Evolutionary conservation across 1,140 invertebrate genomes (phyloP), one percentile per base, ranked within the genome.

Genomic region (Papilio xuthus): DNA sequence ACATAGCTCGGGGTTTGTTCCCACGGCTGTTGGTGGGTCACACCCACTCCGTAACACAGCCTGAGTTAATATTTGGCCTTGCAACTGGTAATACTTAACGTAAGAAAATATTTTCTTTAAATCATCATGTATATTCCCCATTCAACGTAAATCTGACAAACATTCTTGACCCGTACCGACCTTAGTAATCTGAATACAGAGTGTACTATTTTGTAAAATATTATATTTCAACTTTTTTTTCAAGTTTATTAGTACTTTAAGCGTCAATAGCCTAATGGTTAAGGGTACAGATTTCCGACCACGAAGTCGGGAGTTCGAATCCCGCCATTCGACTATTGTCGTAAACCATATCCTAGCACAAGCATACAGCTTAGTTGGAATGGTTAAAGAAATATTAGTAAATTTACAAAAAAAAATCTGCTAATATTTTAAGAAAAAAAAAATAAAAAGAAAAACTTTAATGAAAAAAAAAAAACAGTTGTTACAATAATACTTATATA

Each of bases 51-150:
- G 60, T 67, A 28, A 67, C 26, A 23, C 60, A 67, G 60, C 60
- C 60, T 67, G 60, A 15, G 60, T 67, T 67, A 67, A 67, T 67
- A 67, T 67, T 67, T 67, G 60, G 26, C 8, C 23, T 28, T 67
- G 26, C 13, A 28, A 28, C 60, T 60, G 20, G 20, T 26, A 28
- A 67, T 67, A 28, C 60, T 67, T 67, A 67, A 67, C 23, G 26
- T 56, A 56, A 28, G 60, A 67, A 32, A 67, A 67, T 67, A 67
- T 67, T 6, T 67, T 28, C 26, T 32, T 28, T 3, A 67, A 67
- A 67, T 67, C 10, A 60, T 60, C 60, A 28, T 28, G 56, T 50
- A 50, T 50, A 4, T 50, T 50, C 4, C 47, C 56, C 12, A 60
- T 60, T 60, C 26, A 32, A 15, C 9, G 23, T 28, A 67, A 67